Base-by-base conservation (phyloP, 1,140 invertebrate genomes). In the Schlechtendalia chinensis region DNA sequence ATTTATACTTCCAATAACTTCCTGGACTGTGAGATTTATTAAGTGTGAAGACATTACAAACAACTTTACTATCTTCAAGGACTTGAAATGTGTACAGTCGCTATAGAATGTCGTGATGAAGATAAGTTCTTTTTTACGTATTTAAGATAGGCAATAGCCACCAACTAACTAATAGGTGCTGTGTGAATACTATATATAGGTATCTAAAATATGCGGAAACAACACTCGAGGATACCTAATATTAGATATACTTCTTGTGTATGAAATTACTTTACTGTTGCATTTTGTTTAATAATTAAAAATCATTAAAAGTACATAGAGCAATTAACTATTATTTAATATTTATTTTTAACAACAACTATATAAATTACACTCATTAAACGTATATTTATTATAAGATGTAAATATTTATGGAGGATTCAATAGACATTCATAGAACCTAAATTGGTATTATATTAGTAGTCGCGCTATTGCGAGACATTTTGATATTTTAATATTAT, bases 31-130 rank as follows among this genome's bases (percentile, higher is more conserved):
- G 24, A 53, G 17, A 72, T 72, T 72, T 29, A 72, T 54, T 29
- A 72, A 54, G 69, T 29, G 50, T 54, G 67, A 69, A 50, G 67
- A 69, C 29, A 72, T 54, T 72, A 72, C 6, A 53, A 71, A 71
- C 47, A 19, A 53, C 67, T 50, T 72, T 72, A 19, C 45, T 27
- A 17, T 27, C 27, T 72, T 72, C 69, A 72, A 72, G 69, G 69
- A 54, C 47, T 53, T 54, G 19, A 72, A 72, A 72, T 72, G 22
- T 53, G 27, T 72, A 29, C n/a, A 72, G 24, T 54, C 69, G 54
- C 24, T 29, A 1, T 53, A 29, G 10, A 14, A 53, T 27, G 22
- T 39, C 53, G 11, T 50, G 24, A n/a, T 29, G 24, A 29, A 53
- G 22, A 53, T n/a, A n/a, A 29, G 22, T 54, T 14, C 3, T 53